Base-by-base conservation (phyloP, 2,888 invertebrate species). In the Chydorus sphaericus region DNA sequence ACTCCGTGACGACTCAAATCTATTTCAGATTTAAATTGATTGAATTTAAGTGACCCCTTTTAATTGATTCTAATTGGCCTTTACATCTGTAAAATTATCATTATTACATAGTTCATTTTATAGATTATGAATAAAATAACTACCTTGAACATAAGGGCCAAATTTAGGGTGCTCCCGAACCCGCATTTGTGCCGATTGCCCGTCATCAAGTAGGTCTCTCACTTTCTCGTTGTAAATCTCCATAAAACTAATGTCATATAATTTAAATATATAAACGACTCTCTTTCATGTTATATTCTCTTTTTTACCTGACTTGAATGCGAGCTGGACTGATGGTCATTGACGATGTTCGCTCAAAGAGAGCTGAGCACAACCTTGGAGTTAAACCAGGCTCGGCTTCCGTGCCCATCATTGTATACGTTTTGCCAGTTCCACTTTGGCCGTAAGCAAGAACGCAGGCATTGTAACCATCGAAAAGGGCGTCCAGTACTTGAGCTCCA, bases 71-170 rank as follows among this genome's bases (percentile, higher is more conserved):
- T n/a, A 26, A 44, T 18, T 37, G 29, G 14, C 51, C 53, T 55
- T 36, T 53, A 18, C 38, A 38, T 50, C 51, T 30, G 58, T 55
- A 48, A 56, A n/a, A 38, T 26, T 52, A 10, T 14, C 18, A 33
- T 3, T 11, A 48, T 48, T 30, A 54, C 14, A 26, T 7, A 26
- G 16, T 23, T 31, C 20, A 29, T 8, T 44, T 26, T 28, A 57
- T 28, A 51, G n/a, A 28, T 58, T 29, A 29, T 11, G 6, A 20
- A 44, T 26, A 26, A 11, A n/a, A n/a, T 18, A 49, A 54, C 72
- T 68, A 85, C 86, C 85, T 73, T 85, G 83, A 54, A 87, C 85
- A 65, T 85, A 85, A 14, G 86, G 83, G 59, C 86, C 86, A 61
- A 75, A 77, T 57, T 77, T 76, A 1, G 86, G 86, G 71, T 87